These are phyloP conservation scores for Stenchaetothrips biformis DNA, from an alignment of 2,888 invertebrate genomes.

Conservation along the genomic window DNA sequence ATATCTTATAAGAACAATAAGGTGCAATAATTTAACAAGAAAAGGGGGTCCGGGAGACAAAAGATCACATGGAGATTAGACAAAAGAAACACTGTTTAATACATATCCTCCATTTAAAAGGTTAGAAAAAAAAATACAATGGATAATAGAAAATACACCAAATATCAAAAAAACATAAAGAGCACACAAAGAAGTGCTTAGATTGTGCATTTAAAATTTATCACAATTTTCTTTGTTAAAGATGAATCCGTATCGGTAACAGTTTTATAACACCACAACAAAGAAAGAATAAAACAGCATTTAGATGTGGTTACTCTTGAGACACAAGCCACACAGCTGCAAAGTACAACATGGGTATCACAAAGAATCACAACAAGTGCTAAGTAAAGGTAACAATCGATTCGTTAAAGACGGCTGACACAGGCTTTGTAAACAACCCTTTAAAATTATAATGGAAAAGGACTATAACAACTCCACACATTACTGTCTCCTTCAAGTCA, in stretches of 20 bases:
- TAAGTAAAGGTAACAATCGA: constrained; percentile 17
- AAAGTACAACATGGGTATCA: not conserved
- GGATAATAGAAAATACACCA: not conserved
- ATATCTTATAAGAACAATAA: not conserved
- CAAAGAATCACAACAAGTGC: constrained; percentile 26
- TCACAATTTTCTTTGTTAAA: not conserved
- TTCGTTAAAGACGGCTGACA: constrained; percentile 6
- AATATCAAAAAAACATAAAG: not conserved
- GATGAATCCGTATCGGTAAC: not conserved
- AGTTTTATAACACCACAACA: not conserved
- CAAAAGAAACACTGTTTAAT: too few species aligned
- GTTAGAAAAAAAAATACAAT: too few species aligned
- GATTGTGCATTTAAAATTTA: too few species aligned
- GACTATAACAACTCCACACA: too few species aligned
- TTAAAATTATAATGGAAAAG: too few species aligned
- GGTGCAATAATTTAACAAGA: not conserved
- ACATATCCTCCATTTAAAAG: too few species aligned
- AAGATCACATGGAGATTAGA: too few species aligned
- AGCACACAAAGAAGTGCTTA: not conserved
- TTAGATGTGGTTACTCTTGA: not conserved
- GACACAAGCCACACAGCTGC: not conserved
- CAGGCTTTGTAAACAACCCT: too few species aligned
- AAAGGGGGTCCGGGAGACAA: too few species aligned
- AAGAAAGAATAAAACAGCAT: not conserved
- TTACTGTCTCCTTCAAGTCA: too few species aligned